Evolutionary conservation across 1,140 invertebrate species (phyloP), one percentile per base, ranked within the genome.

Genomic region (Bombus consobrinus): DNA sequence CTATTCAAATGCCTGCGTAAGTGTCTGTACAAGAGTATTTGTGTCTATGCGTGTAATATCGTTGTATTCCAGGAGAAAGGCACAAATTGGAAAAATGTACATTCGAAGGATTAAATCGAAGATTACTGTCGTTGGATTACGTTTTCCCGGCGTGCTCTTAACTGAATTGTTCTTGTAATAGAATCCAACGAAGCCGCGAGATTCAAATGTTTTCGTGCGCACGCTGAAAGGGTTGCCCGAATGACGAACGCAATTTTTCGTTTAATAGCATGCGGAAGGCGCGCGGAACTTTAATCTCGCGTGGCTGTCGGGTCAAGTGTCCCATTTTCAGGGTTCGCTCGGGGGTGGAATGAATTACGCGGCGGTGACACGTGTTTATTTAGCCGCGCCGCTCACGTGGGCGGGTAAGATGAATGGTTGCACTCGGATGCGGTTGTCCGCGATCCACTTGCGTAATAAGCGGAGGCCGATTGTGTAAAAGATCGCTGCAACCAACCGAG

Each of bases 391-490:
- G 66, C 37, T 53, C 71, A 62, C 78, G 59, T 68, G 83, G 68
- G 59, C 43, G 77, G 53, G 28, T 81, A 85, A 85, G 83, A 85
- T 85, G 59, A 81, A 85, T 85, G 83, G 83, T n/a, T 22, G 41
- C 69, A n/a, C 77, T 72, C 68, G 83, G 43, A 81, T 34, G 77
- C 57, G 39, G 37, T 37, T 69, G 76, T 79, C 64, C 64, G n/a
- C 68, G 53, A 71, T 71, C 66, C 76, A 84, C 78, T 85, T 74
- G 76, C 68, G 43, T n/a, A 66, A 81, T 39, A 32, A 66, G 34
- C 37, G 22, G 13, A 4, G 9, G 57, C 18, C 71, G 83, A 85
- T 81, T 74, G 64, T 47, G 69, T 15, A 22, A 81, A 47, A 43
- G 18, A 47, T 43, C 25, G 41, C 41, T 5, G 28, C 28, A 43